A percentile compares a stretch with the other conserved stretches of the same genome.
Conservation (phyloP, 2,113 vertebrate genomes). For the Nasalis larvatus region DNA sequence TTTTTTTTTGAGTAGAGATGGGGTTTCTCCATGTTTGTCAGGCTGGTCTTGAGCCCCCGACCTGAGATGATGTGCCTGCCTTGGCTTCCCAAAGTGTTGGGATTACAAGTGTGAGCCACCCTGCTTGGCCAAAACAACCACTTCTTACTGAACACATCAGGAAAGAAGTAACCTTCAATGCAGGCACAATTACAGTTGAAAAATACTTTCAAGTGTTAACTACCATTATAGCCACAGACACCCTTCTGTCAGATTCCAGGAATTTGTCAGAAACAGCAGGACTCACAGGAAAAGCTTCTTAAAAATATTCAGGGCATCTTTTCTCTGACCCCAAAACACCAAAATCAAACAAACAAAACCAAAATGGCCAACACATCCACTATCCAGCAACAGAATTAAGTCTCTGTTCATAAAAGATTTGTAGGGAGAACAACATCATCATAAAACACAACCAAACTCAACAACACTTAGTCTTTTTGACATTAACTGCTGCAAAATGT, state of each 20-base stretch:
- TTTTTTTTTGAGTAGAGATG: no score
- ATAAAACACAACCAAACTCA: constrained; percentile 45
- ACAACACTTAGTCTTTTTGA: constrained; percentile 52
- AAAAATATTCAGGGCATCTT: neutral
- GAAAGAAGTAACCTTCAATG: neutral
- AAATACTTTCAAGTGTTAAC: neutral
- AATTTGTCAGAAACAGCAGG: neutral
- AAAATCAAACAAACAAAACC: neutral
- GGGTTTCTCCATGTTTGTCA: no score
- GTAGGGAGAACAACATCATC: neutral
- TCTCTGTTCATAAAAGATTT: neutral
- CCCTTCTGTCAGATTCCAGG: neutral
- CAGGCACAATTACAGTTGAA: neutral
- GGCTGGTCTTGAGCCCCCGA: no score
- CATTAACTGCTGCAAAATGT: constrained; percentile 36
- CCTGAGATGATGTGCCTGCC: no score
- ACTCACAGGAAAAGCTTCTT: neutral
- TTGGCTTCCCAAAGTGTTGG: no score
- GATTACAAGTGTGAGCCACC: no score
- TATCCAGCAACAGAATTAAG: neutral
- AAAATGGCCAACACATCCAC: neutral
- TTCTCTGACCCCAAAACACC: neutral
- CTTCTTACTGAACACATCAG: neutral
- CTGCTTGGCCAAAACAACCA: neutral
- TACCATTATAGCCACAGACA: neutral